A percentile compares a stretch with the other conserved stretches of the same genome.
These are phyloP conservation scores for Epiblema foenella DNA, from an alignment of 2,888 invertebrate species.

Conservation along the genomic window DNA sequence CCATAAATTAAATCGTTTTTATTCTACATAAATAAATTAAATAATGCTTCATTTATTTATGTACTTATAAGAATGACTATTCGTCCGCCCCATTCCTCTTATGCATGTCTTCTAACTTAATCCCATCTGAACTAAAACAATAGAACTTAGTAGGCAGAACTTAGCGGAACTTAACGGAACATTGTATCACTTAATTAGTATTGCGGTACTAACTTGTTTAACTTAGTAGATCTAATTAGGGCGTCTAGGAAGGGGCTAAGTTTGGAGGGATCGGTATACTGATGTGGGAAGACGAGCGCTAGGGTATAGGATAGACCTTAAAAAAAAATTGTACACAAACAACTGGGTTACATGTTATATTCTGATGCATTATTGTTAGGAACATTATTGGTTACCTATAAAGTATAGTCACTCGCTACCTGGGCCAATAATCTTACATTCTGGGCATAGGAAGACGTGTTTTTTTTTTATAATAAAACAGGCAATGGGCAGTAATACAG, in stretches of 20 bases:
- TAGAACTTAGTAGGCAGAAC: conserved; percentile 64
- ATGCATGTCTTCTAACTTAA: conserved; percentile 46
- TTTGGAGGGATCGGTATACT: conserved; percentile 8
- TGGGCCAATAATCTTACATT: too few relatives aligned
- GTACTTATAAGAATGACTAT: background rate
- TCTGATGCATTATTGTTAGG: too few relatives aligned
- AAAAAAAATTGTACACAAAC: too few relatives aligned
- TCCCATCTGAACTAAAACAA: conserved; percentile 56
- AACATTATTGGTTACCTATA: too few relatives aligned
- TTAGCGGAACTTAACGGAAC: conserved; percentile 56
- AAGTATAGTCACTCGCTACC: too few relatives aligned
- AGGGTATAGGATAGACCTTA: background rate
- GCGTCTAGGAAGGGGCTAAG: conserved; percentile 43
- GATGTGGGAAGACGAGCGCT: background rate
- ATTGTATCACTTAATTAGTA: conserved; percentile 71
- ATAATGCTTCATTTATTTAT: too few relatives aligned
- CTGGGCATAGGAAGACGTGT: too few relatives aligned
- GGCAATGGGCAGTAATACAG: too few relatives aligned
- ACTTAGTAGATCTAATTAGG: conserved; percentile 76
- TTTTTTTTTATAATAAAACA: too few relatives aligned
- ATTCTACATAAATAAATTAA: too few relatives aligned
- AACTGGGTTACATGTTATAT: too few relatives aligned
- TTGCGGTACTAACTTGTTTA: conserved; percentile 65
- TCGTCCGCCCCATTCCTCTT: background rate
- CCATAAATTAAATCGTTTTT: too few relatives aligned